Percentiles rank a stretch among this genome's conserved stretches.
phyloP scores from a whole-genome alignment of 2,888 invertebrate species.

The Tetragonisca angustula region DNA sequence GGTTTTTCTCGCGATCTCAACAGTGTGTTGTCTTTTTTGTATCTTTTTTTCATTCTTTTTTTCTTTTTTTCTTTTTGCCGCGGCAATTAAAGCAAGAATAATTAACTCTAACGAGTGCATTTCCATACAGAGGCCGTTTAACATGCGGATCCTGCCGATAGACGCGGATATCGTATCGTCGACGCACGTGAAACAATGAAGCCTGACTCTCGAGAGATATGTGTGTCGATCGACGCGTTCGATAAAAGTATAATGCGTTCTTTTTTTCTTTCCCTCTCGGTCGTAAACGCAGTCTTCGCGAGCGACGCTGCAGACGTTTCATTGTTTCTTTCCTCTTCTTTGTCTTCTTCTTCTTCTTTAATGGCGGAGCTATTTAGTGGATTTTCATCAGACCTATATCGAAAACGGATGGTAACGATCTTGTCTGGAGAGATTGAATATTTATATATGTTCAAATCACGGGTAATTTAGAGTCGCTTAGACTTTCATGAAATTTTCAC shows the following conservation, averaged over 20 bases:
- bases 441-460: not conserved
- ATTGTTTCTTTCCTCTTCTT: not conserved
- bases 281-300: not conserved
- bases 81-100: constrained; percentile 43
- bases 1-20: constrained; percentile 13
- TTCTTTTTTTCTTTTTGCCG: not conserved
- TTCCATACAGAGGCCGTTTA: constrained; percentile 41
- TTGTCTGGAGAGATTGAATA: not conserved
- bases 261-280: no score
- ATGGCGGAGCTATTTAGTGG: not conserved
- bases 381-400: not conserved
- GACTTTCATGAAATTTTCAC: not conserved
- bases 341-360: not conserved
- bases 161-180: constrained; percentile 1
- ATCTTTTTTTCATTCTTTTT: no score
- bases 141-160: constrained; percentile 40
- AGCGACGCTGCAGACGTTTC: not conserved
- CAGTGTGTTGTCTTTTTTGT: not conserved
- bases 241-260: constrained; percentile 6
- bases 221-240: constrained; percentile 7
- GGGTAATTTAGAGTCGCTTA: not conserved
- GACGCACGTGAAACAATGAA: constrained; percentile 22
- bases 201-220: constrained; percentile 24
- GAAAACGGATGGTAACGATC: not conserved
- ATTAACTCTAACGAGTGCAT: constrained; percentile 46